Evolutionary conservation across 2,797 vertebrate species (phyloP).

Genomic region (Sphenodon punctatus): DNA sequence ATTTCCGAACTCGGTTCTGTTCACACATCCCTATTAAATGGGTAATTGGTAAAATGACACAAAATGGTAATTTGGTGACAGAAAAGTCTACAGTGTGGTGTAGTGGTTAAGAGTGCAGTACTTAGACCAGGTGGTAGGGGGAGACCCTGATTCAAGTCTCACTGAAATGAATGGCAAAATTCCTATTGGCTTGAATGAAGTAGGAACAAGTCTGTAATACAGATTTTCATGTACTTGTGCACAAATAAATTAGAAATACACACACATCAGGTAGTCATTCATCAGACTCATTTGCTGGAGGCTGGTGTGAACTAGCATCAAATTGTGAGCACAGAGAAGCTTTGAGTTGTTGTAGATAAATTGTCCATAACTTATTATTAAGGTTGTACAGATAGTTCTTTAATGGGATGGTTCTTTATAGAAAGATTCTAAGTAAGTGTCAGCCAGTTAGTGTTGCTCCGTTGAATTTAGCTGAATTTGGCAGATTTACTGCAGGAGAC

Average conservation of each 20-base stretch:
- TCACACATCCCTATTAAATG: too few relatives aligned
- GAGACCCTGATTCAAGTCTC: too few relatives aligned
- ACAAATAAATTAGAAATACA: neutral
- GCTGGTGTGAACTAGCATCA: neutral
- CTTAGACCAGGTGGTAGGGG: too few relatives aligned
- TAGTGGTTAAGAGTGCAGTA: too few relatives aligned
- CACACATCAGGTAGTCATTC: neutral
- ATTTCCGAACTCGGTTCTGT: too few relatives aligned
- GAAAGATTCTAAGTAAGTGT: neutral
- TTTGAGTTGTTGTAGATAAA: neutral
- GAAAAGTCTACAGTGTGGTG: too few relatives aligned
- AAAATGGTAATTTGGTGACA: too few relatives aligned
- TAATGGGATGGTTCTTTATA: neutral
- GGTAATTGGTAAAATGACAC: too few relatives aligned
- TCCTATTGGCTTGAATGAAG: neutral
- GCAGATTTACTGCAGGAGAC: constrained; percentile 44
- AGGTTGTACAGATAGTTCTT: constrained; percentile 22
- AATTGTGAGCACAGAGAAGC: neutral
- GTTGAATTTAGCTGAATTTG: neutral
- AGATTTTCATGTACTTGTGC: neutral
- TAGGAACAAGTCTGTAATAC: fast-evolving
- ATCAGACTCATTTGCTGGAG: neutral
- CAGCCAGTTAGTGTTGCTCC: constrained; percentile 11
- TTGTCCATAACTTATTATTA: constrained; percentile 22
- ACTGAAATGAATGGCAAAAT: too few relatives aligned